Percentiles rank a stretch among this genome's conserved stretches.
Conservation (phyloP, 2,797 vertebrate species). For the Chaunax sp. region DNA sequence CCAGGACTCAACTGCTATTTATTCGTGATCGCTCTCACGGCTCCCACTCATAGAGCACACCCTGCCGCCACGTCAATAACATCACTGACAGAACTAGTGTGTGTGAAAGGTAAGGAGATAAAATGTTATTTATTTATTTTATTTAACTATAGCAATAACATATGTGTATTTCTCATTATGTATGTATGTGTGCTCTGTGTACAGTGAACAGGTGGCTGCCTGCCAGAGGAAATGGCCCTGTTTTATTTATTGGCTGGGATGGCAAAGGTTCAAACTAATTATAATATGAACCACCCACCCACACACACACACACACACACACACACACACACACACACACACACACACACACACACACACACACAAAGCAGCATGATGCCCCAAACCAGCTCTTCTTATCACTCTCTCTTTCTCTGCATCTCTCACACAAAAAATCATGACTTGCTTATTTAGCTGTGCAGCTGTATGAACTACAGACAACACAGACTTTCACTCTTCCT, state of each 20-base stretch:
- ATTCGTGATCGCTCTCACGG: constrained; percentile 15
- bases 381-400: not conserved
- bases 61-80: constrained; percentile 19
- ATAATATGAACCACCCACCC: constrained; percentile 40
- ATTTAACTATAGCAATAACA: constrained; percentile 10
- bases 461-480: constrained; percentile 20
- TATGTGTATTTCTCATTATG: constrained; percentile 13
- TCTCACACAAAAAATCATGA: no score
- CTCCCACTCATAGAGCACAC: constrained; percentile 4
- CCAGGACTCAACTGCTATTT: constrained; percentile 2
- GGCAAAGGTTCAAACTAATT: constrained; percentile 47
- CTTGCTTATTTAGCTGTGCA: constrained; percentile 56
- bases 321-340: not conserved
- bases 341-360: constrained; percentile 16
- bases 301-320: not conserved
- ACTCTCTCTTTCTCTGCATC: not conserved
- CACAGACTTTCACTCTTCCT: not conserved
- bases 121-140: constrained; percentile 20
- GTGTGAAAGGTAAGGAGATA: constrained; percentile 6
- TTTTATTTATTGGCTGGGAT: constrained; percentile 56
- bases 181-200: not conserved
- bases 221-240: constrained; percentile 43
- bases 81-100: no score
- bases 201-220: constrained; percentile 44
- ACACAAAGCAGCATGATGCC: no score